phyloP scores from a whole-genome alignment of 2,113 vertebrate species.

The Anoura caudifer region DNA sequence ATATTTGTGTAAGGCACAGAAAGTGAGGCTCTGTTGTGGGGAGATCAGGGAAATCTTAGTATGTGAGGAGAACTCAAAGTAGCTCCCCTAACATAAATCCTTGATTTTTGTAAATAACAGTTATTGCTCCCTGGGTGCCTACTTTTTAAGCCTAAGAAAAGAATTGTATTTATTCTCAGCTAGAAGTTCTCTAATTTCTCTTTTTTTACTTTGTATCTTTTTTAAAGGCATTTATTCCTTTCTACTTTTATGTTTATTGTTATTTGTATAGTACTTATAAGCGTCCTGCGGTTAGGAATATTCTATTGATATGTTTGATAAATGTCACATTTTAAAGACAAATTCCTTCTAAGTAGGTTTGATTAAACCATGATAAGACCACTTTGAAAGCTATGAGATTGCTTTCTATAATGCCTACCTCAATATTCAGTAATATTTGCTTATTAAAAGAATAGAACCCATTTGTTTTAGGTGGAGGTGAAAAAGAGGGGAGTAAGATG shows the following conservation, averaged over 20 bases:
- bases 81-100: neutral
- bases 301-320: neutral
- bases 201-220: neutral
- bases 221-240: constrained; percentile 17
- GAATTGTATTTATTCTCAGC: neutral
- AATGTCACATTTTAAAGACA: neutral
- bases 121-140: neutral
- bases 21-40: neutral
- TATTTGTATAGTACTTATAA: constrained; percentile 4
- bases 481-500: neutral
- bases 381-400: neutral
- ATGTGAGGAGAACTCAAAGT: constrained; percentile 16
- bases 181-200: neutral
- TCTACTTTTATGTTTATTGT: neutral
- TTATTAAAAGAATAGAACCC: neutral
- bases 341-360: neutral
- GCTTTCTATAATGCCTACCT: neutral
- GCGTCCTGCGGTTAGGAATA: neutral
- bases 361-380: neutral
- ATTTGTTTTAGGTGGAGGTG: neutral
- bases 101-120: neutral
- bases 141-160: neutral
- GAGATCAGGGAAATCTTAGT: neutral
- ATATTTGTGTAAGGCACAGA: neutral
- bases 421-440: neutral